Evolutionary conservation across 2,888 invertebrate species (phyloP), one percentile per base, ranked within the genome.

Genomic region (Drosophila nigricruria): DNA sequence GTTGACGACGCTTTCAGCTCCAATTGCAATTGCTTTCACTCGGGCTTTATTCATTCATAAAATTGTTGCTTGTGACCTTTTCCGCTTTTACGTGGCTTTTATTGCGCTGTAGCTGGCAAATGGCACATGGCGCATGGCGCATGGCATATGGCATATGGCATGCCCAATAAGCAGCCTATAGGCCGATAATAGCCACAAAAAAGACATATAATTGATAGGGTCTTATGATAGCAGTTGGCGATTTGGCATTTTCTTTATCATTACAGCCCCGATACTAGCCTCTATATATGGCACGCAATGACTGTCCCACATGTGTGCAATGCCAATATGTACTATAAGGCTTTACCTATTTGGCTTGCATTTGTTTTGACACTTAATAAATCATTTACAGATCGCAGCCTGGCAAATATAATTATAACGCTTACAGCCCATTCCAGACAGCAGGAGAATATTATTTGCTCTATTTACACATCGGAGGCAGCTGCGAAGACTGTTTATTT

Each of bases 341-440:
- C n/a, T 36, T 30, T 57, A 61, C 38, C 57, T 42, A 61, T 50
- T 75, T 32, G 20, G 68, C 63, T 75, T 59, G 65, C 73, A 84
- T 86, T 85, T 86, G 73, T 79, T 88, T 88, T 67, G 77, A 87
- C 83, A 86, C 83, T 81, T 79, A 53, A 73, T 86, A 86, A 88
- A 75, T 88, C 89, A 88, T 81, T 75, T 47, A 61, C 70, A 67
- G 72, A 49, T 72, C 68, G 57, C 59, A 16, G 36, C 57, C 59
- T 61, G 58, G 56, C 32, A 65, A 60, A 71, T 58, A 64, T 23
- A 69, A 67, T 77, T 68, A 81, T 61, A 56, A 65, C 56, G 69
- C 66, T 77, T 85, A 52, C 78, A 75, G 70, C n/a, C 61, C 65
- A 68, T 62, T 72, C 65, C 73, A 65, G 65, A 32, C 64, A 54